Evolutionary conservation across 2,797 vertebrate genomes (phyloP).

Genomic region (Leptoclinus maculatus): DNA sequence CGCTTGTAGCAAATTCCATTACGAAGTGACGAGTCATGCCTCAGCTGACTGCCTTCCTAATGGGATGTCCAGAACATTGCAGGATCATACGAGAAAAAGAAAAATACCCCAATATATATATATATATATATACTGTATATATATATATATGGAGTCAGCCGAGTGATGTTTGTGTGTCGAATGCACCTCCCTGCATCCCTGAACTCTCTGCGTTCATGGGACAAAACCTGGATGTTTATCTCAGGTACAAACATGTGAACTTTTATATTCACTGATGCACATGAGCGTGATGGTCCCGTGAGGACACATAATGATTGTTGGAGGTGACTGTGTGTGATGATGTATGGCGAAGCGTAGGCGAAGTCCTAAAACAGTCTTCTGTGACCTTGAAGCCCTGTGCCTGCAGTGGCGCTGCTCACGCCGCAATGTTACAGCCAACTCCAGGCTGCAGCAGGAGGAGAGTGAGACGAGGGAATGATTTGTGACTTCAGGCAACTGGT

Average conservation of each 20-base stretch:
- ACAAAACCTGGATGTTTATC: neutral
- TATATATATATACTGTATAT: too few species aligned
- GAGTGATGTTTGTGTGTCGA: slow-evolving; percentile 13
- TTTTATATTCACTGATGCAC: slow-evolving; percentile 33
- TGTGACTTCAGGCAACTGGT: slow-evolving; percentile 45
- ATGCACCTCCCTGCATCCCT: neutral
- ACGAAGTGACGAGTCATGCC: slow-evolving; percentile 43
- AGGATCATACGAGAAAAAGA: slow-evolving; percentile 42
- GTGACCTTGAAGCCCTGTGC: slow-evolving; percentile 74
- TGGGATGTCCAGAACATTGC: slow-evolving; percentile 43
- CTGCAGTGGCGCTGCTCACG: slow-evolving; percentile 67
- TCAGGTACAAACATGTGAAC: slow-evolving; percentile 3
- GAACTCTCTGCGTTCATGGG: neutral
- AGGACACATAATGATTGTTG: slow-evolving; percentile 27
- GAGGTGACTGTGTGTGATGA: slow-evolving; percentile 30
- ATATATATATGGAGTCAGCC: slow-evolving; percentile 18
- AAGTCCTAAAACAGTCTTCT: slow-evolving; percentile 50
- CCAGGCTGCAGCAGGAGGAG: slow-evolving; percentile 58
- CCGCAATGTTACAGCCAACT: slow-evolving; percentile 72
- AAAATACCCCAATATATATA: neutral
- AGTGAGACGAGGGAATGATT: slow-evolving; percentile 53
- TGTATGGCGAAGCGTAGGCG: slow-evolving; percentile 16
- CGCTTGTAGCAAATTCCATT: slow-evolving; percentile 34
- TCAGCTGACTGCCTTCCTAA: slow-evolving; percentile 49
- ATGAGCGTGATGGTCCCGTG: slow-evolving; percentile 21